Conservation (phyloP, 2,797 vertebrate species). For the Lepus oiostolus region DNA sequence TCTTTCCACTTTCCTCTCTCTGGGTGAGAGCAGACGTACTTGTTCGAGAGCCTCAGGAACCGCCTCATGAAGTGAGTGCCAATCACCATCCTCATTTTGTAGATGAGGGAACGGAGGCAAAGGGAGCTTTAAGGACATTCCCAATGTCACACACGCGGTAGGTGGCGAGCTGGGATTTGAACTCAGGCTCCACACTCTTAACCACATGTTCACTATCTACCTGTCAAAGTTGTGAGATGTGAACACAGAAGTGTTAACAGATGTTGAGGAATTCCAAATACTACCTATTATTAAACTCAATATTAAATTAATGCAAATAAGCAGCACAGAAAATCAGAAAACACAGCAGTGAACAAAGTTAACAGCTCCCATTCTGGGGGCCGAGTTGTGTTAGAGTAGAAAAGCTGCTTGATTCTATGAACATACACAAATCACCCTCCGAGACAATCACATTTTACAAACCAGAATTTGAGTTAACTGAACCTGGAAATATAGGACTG, state of each 20-base stretch:
- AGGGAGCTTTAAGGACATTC: not conserved
- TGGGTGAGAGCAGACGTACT: not conserved
- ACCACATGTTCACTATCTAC: no score
- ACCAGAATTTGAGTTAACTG: slow-evolving; percentile 15
- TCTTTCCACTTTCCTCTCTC: not conserved
- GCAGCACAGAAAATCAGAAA: no score
- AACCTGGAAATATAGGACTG: not conserved
- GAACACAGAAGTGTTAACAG: no score
- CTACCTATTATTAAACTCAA: no score
- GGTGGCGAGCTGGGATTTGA: not conserved
- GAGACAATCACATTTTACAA: not conserved
- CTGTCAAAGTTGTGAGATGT: no score
- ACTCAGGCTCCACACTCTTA: no score
- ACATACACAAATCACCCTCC: not conserved
- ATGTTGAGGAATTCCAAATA: no score
- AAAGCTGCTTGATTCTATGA: not conserved
- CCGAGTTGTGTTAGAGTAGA: not conserved
- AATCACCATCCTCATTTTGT: no score
- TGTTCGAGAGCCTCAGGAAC: not conserved
- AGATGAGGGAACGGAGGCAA: not conserved
- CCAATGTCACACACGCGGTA: not conserved
- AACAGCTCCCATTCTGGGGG: no score
- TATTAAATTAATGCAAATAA: no score
- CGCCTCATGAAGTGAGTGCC: no score
- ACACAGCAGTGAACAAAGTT: no score